phyloP scores from a whole-genome alignment of 2,797 vertebrate genomes.

The Propithecus perrieri region DNA sequence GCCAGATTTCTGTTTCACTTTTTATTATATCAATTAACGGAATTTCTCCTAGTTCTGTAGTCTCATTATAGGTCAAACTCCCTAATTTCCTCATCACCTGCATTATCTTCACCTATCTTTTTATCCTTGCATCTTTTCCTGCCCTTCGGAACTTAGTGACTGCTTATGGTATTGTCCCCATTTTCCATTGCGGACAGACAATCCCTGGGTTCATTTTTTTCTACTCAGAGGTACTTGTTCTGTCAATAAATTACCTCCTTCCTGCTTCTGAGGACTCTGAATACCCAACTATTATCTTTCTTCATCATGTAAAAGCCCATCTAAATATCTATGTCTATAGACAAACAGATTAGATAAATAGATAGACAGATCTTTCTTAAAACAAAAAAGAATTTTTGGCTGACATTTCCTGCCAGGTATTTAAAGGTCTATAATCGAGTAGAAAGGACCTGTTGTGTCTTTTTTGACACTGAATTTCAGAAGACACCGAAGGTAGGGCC shows the following conservation, averaged over 20 bases:
- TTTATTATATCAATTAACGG: neutral
- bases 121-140: neutral
- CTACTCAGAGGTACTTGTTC: neutral
- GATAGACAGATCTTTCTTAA: neutral
- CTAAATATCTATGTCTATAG: neutral
- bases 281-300: neutral
- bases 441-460: neutral
- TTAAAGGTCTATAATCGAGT: neutral
- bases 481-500: neutral
- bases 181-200: neutral
- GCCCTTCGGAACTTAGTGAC: neutral
- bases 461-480: slow-evolving; percentile 4
- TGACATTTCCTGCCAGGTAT: neutral
- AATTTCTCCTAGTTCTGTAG: neutral
- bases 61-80: neutral
- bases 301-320: neutral
- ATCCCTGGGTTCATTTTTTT: neutral
- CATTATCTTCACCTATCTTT: neutral
- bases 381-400: neutral
- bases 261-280: neutral
- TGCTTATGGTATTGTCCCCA: neutral
- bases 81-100: neutral
- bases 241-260: neutral
- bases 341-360: neutral
- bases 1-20: neutral